Base-by-base conservation (phyloP, 2,888 invertebrate genomes). In the Hecatera dysodea region DNA sequence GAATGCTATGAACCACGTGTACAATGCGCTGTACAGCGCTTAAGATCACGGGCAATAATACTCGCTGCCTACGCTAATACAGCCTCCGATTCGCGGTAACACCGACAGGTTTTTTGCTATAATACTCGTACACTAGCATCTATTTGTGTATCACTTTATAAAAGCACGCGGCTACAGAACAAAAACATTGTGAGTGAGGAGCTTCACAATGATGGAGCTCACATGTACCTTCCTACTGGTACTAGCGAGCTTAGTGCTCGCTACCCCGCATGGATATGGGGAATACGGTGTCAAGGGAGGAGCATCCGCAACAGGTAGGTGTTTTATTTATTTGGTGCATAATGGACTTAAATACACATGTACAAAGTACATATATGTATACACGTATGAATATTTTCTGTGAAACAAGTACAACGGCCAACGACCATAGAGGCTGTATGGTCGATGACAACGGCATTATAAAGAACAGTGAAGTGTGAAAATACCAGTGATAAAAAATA, bases 81-180 rank as follows among this genome's bases (percentile, higher is more conserved):
- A 90, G 89, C 90, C 89, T 91, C 90, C 85, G 92, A 90, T 93
- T 94, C 93, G 90, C 90, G 87, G 93, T 94, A 93, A 91, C 90
- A 86, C 89, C 87, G 90, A 94, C 94, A 88, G 93, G 95, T 95
- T 95, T 95, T 94, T 94, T 93, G 90, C 89, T 89, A 87, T 89
- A 89, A 91, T 90, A 36, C 36, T 36, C 36, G 36, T 36, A 91
- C 89, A 90, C 90, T 86, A 89, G 86, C 88, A 88, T 87, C 90
- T 94, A 94, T 95, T 94, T 94, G 89, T 92, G 93, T 91, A 90
- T 93, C 89, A 94, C 93, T 95, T 95, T 95, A 95, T 95, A 95
- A 95, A 94, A 92, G 91, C 92, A 88, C 90, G 85, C 88, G 87
- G 82, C 81, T 83, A 86, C 86, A 83, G 85, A 90, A 88, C 89